Conservation (phyloP, 2,797 vertebrate species). For the Malacoraja senta region DNA sequence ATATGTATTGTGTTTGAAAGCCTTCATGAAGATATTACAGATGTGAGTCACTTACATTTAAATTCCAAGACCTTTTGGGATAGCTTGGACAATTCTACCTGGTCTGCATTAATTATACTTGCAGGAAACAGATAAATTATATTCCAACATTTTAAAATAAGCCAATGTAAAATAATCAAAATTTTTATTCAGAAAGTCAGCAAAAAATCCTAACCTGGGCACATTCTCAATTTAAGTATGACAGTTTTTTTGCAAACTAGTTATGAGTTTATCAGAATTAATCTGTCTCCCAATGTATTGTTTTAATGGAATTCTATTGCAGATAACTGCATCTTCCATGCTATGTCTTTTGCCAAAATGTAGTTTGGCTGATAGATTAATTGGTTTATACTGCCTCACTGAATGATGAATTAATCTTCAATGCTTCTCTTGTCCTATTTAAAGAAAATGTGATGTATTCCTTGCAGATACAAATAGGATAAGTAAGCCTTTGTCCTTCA, state of each 20-base stretch:
- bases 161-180: background rate
- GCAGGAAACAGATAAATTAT: background rate
- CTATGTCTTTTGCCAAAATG: background rate
- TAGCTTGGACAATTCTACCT: background rate
- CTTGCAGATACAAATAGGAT: conserved; percentile 24
- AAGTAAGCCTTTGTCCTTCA: background rate
- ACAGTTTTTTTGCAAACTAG: background rate
- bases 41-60: background rate
- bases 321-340: conserved; percentile 26
- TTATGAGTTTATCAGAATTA: conserved; percentile 9
- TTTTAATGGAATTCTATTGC: conserved; percentile 29
- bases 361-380: conserved; percentile 29
- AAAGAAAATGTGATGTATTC: background rate
- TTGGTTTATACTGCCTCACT: conserved; percentile 30
- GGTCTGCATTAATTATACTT: background rate
- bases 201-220: background rate
- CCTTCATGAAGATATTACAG: too few relatives aligned
- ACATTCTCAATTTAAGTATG: background rate
- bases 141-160: background rate
- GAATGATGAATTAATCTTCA: conserved; percentile 37
- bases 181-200: background rate
- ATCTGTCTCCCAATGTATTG: background rate
- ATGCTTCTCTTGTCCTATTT: conserved; percentile 15
- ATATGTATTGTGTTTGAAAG: too few relatives aligned
- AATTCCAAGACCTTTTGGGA: background rate